phyloP scores from a whole-genome alignment of 2,797 vertebrate species.

The Austrolebias charrua region DNA sequence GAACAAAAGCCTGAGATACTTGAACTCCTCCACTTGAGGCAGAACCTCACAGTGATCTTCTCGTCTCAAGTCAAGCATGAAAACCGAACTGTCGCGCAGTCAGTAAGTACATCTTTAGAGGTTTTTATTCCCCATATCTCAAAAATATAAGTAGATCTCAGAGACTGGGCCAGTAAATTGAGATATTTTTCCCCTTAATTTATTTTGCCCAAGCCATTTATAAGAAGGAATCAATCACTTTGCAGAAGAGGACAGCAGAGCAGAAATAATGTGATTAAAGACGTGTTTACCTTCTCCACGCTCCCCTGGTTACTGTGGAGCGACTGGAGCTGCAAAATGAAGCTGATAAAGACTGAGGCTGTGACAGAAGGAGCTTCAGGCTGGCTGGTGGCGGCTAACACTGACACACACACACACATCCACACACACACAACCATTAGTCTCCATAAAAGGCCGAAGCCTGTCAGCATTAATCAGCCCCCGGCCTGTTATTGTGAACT shows the following conservation, averaged over 20 bases:
- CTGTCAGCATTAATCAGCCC: constrained; percentile 77
- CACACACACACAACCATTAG: constrained; percentile 62
- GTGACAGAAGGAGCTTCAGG: constrained; percentile 53
- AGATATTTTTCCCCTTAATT: neutral
- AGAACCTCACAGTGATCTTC: no score
- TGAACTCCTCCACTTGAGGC: no score
- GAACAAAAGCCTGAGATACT: no score
- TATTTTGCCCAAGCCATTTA: neutral
- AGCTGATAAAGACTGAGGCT: constrained; percentile 37
- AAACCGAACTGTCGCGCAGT: no score
- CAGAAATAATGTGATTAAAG: constrained; percentile 43
- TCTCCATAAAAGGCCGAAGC: constrained; percentile 64
- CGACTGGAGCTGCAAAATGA: constrained; percentile 26
- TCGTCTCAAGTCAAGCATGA: no score
- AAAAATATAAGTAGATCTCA: neutral
- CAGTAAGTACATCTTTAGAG: neutral
- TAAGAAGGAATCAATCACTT: neutral
- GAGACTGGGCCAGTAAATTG: neutral
- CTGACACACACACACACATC: constrained; percentile 22
- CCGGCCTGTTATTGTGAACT: constrained; percentile 52
- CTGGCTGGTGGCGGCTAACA: constrained; percentile 55
- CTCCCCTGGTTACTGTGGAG: constrained; percentile 66
- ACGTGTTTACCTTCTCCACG: constrained; percentile 57
- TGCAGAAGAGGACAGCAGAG: constrained; percentile 13
- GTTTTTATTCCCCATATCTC: neutral